Base-by-base conservation (phyloP, 1,140 invertebrate species). In the Calycopis cecrops region DNA sequence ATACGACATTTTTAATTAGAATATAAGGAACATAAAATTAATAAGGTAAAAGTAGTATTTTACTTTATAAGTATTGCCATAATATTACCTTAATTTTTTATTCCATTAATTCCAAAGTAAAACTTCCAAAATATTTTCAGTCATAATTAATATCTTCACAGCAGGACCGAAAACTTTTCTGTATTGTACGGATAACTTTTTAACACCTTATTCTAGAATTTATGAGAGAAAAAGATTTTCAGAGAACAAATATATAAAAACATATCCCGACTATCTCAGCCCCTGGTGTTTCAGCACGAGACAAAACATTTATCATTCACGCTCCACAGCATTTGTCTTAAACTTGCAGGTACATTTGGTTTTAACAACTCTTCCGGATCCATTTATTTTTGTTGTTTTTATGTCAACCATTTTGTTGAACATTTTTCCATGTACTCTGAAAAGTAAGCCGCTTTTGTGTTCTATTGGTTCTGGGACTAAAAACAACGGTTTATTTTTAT, bases 321-420 rank as follows among this genome's bases (percentile, higher is more conserved):
- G 52, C 52, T 53, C 14, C 18, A 16, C 28, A 53, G 52, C 52
- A 28, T 38, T 53, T 53, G 52, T 53, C 42, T 44, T 11, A 40
- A 53, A 44, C 21, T 53, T 53, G 33, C 52, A 53, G 52, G 52
- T 53, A 53, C 52, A 53, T 53, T 50, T 50, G 48, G 48, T 50
- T 33, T 53, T 53, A 53, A 40, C 51, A 52, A 53, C 52, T 53
- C 52, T 34, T 33, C n/a, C 21, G 28, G 35, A 16, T 35, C 33
- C 28, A 16, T 9, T 52, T 52, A 38, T 53, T 53, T 53, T 9
- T 16, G 10, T 12, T 34, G 9, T 12, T 14, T 53, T 28, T 28
- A 3, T 33, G 18, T 28, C 18, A 44, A 44, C 33, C 37, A 21
- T 52, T 52, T 52, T 40, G 40, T 53, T 53, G 12, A 38, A 40